Evolutionary conservation across 2,888 invertebrate genomes (phyloP).

Genomic region (Lordiphosa andalusiaca): DNA sequence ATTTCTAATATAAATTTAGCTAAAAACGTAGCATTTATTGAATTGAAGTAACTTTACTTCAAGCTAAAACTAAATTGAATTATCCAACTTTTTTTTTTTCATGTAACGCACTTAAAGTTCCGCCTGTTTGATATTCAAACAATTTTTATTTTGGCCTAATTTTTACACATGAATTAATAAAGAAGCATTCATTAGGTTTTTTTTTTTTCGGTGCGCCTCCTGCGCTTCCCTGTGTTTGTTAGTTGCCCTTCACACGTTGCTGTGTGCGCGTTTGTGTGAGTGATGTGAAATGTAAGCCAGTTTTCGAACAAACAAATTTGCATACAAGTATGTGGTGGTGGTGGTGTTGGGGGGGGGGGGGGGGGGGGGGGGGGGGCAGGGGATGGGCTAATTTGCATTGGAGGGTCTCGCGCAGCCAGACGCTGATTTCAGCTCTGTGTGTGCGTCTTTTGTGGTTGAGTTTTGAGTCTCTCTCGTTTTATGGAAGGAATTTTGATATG

Average conservation of each 20-base stretch:
- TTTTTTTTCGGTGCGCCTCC: neutral
- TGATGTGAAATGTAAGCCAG: constrained; percentile 60
- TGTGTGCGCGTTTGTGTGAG: constrained; percentile 38
- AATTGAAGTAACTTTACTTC: no score
- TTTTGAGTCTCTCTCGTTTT: constrained; percentile 15
- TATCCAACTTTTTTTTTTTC: no score
- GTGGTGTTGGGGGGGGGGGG: no score
- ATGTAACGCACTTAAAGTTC: constrained; percentile 9
- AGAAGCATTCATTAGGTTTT: constrained; percentile 50
- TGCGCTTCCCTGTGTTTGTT: constrained; percentile 17
- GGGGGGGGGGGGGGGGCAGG: no score
- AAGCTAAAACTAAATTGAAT: no score
- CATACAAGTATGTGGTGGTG: constrained; percentile 35
- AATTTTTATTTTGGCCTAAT: constrained; percentile 63
- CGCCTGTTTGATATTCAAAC: constrained; percentile 57
- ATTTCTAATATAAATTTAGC: no score
- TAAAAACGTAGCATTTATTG: no score
- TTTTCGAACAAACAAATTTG: constrained; percentile 47
- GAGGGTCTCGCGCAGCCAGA: constrained; percentile 27
- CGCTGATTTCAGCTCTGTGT: constrained; percentile 20
- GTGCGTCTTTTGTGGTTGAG: constrained; percentile 20
- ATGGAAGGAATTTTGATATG: constrained; percentile 24
- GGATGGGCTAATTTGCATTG: constrained; percentile 60
- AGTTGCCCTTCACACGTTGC: constrained; percentile 12
- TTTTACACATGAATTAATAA: constrained; percentile 72